These are phyloP conservation scores for Argyresthia albistria DNA, from an alignment of 2,888 invertebrate genomes.

Conservation along the genomic window DNA sequence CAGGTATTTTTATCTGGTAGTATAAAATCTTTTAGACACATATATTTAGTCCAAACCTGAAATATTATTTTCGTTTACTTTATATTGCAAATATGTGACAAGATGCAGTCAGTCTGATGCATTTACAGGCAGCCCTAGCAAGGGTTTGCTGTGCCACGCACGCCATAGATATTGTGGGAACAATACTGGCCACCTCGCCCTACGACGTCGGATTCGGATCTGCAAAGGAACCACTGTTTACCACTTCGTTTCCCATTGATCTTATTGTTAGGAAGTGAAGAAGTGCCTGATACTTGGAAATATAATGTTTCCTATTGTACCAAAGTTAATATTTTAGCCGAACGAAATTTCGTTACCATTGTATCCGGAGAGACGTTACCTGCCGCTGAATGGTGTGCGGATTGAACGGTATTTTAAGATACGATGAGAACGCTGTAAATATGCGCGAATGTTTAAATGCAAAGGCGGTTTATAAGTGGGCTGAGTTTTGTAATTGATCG, in stretches of 20 bases:
- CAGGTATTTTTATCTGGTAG: too few relatives aligned
- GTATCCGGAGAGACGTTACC: slow-evolving; percentile 48
- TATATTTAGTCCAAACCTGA: too few relatives aligned
- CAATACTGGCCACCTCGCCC: slow-evolving; percentile 24
- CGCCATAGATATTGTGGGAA: slow-evolving; percentile 3
- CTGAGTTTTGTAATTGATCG: slow-evolving; percentile 52
- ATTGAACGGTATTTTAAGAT: slow-evolving; percentile 46
- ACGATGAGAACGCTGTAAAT: slow-evolving; percentile 43
- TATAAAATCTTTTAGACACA: too few relatives aligned
- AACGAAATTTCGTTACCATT: slow-evolving; percentile 58
- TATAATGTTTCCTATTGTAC: slow-evolving; percentile 63
- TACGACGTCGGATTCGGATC: slow-evolving; percentile 22
- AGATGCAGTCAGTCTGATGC: too few relatives aligned
- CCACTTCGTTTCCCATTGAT: slow-evolving; percentile 66
- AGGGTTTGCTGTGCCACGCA: not conserved
- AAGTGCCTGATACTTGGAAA: slow-evolving; percentile 63
- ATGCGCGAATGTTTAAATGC: slow-evolving; percentile 32
- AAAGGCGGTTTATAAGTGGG: slow-evolving; percentile 39
- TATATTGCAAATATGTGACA: too few relatives aligned
- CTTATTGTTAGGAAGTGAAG: slow-evolving; percentile 68
- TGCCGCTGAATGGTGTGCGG: slow-evolving; percentile 44
- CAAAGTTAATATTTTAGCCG: slow-evolving; percentile 68
- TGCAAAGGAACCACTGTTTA: slow-evolving; percentile 56
- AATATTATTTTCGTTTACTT: too few relatives aligned
- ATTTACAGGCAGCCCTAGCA: not conserved